Evolutionary conservation across 2,797 vertebrate genomes (phyloP), one percentile per base, ranked within the genome.

Genomic region (Diplodus sargus): DNA sequence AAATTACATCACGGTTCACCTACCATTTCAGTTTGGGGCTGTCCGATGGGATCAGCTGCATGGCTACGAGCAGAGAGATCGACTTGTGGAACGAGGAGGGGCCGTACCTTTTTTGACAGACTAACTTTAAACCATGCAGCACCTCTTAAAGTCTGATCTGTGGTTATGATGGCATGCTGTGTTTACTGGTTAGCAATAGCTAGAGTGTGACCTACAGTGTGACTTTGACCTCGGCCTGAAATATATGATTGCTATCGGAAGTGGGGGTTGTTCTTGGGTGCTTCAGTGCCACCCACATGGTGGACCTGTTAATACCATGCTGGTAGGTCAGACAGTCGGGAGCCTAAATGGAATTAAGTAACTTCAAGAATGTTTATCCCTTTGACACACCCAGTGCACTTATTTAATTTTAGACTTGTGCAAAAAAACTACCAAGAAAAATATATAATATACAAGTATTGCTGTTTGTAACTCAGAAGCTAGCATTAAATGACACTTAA

Each of bases 1-100:
- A 90, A 87, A 92, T 89, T 81, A 74, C 86, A 89, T 91, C 86
- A 93, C 62, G 83, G 87, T 92, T 91, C 90, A 80, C 91, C 85
- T 81, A 60, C 63, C 88, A 63, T 88, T 92, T 88, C 76, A 79
- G 75, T 86, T 86, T 68, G 72, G 79, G 77, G 62, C 84, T 82
- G 88, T 94, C 89, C 70, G 61, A 86, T 83, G 79, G 90, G 79
- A 92, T 94, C 88, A 89, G 87, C 89, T 57, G 58, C 67, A 63
- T 1, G 62, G 75, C 84, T 85, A 82, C 54, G 81, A 85, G 90
- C 81, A 28, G 73, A 65, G 74, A 74, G 88, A 88, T 87, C 53
- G 45, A 76, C 80, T 67, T 53, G 76, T 76, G 74, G 82, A 76
- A 73, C 49, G 63, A 57, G 30, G 18, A 30, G 71, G 61, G 45